Evolutionary conservation across 2,797 vertebrate genomes (phyloP).

Genomic region (Cossypha heuglini): DNA sequence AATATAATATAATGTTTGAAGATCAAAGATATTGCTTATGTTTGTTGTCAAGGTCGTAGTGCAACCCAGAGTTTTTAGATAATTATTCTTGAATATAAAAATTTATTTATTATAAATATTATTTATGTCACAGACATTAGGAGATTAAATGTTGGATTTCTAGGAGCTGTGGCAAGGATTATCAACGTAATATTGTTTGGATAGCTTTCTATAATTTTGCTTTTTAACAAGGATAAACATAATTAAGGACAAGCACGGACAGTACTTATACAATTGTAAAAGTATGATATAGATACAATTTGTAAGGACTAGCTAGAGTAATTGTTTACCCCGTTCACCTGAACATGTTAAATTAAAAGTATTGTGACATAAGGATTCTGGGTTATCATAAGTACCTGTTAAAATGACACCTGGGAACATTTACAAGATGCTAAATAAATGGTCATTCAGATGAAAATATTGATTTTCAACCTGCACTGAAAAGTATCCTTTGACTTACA

Average conservation of each 20-base stretch:
- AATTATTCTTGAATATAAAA: background rate
- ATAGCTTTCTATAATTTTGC: background rate
- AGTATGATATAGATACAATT: background rate
- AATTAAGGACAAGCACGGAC: fast-evolving
- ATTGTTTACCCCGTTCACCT: background rate
- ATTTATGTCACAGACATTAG: background rate
- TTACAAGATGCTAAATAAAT: background rate
- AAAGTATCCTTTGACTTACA: background rate
- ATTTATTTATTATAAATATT: background rate
- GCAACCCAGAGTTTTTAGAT: background rate
- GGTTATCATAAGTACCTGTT: background rate
- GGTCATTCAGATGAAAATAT: background rate
- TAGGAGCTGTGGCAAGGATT: background rate
- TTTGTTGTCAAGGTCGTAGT: background rate
- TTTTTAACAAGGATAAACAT: background rate
- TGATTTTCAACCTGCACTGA: background rate
- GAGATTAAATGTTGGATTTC: background rate
- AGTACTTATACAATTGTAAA: background rate
- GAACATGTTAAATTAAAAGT: background rate
- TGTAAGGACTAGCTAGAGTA: background rate
- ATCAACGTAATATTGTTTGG: background rate
- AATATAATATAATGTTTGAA: background rate
- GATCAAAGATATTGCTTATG: background rate
- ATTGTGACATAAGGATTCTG: background rate
- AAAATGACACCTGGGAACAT: background rate